Evolutionary conservation across 2,888 invertebrate species (phyloP).

Genomic region (Cataglyphis rosenhaueri): DNA sequence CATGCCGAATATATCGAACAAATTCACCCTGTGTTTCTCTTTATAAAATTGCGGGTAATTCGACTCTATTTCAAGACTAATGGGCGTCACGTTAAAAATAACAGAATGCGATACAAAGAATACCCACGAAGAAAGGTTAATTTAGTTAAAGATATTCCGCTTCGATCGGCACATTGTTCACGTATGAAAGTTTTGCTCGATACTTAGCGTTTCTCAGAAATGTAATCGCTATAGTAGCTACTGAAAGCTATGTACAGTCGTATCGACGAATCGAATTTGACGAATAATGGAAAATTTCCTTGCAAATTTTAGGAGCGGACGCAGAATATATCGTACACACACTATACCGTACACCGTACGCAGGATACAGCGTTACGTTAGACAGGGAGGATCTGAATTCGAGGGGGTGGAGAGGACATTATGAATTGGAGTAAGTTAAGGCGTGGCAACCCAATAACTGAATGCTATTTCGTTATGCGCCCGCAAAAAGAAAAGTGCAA

Average conservation of each 20-base stretch:
- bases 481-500: background rate
- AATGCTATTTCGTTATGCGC: constrained; percentile 17
- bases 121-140: constrained; percentile 45
- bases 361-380: constrained; percentile 60
- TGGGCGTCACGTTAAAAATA: background rate
- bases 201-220: no score
- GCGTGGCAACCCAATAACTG: constrained; percentile 76
- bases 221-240: background rate
- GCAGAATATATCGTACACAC: constrained; percentile 46
- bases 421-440: constrained; percentile 72
- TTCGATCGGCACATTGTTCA: constrained; percentile 46
- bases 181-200: background rate
- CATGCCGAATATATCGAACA: constrained; percentile 69
- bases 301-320: constrained; percentile 26
- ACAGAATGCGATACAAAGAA: background rate
- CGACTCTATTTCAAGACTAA: constrained; percentile 52
- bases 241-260: background rate
- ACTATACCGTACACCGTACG: constrained; percentile 24
- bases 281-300: constrained; percentile 36
- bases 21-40: background rate
- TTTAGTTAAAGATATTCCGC: constrained; percentile 25
- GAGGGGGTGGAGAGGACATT: constrained; percentile 6
- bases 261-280: background rate
- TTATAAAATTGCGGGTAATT: constrained; percentile 19
- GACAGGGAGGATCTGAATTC: constrained; percentile 28